Evolutionary conservation across 1,140 invertebrate genomes (phyloP).

Genomic region (Mactra quadrangularis): DNA sequence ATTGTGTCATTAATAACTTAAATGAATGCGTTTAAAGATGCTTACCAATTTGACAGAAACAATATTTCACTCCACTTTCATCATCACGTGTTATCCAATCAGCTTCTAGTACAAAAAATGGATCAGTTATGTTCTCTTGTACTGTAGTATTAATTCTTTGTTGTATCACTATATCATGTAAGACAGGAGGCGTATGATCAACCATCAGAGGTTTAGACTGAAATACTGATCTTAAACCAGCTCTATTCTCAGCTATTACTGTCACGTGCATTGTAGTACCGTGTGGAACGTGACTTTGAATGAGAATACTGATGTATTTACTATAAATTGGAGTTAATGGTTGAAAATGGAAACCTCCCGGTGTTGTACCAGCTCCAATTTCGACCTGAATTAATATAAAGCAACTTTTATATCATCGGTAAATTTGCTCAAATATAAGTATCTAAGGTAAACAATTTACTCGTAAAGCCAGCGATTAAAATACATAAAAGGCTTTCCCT

Average conservation of each 20-base stretch:
- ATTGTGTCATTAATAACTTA: no score
- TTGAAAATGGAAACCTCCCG: conserved; percentile 56
- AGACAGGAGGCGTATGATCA: conserved; percentile 55
- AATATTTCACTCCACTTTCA: conserved; percentile 13
- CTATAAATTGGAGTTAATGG: conserved; percentile 27
- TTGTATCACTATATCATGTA: not conserved
- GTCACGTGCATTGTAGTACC: conserved; percentile 42
- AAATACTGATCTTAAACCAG: conserved; percentile 57
- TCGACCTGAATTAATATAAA: not conserved
- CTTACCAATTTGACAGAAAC: conserved; percentile 33
- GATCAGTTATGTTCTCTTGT: not conserved
- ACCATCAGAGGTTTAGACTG: conserved; percentile 32
- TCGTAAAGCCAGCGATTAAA: no score
- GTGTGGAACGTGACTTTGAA: conserved; percentile 45
- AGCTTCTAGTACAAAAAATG: not conserved
- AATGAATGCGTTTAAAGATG: not conserved
- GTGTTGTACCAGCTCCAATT: conserved; percentile 58
- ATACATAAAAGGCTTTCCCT: no score
- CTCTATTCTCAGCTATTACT: conserved; percentile 58
- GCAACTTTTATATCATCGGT: no score
- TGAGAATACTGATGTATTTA: conserved; percentile 18
- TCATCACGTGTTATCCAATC: conserved; percentile 1
- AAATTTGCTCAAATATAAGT: no score
- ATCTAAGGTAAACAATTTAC: no score
- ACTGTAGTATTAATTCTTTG: no score